These are phyloP conservation scores for Odontophorus gujanensis DNA, from an alignment of 2,113 vertebrate species.

Conservation along the genomic window DNA sequence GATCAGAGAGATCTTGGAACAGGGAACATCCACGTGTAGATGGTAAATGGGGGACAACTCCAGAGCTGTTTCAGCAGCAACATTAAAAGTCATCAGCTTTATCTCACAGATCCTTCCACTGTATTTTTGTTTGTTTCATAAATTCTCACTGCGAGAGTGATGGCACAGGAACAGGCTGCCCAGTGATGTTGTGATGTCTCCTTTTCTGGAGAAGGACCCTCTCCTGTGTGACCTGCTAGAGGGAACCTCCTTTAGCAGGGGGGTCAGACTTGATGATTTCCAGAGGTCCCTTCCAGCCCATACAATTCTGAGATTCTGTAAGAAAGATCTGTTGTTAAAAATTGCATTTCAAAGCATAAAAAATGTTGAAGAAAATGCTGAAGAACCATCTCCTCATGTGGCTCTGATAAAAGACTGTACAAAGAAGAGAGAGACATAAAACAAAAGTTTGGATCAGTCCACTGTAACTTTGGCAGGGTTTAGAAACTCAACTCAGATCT, in stretches of 20 bases:
- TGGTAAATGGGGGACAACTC: background rate
- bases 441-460: slow-evolving; percentile 26
- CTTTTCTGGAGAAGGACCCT: too few relatives aligned
- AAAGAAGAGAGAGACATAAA: background rate
- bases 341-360: background rate
- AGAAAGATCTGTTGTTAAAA: background rate
- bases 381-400: background rate
- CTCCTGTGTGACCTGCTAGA: too few relatives aligned
- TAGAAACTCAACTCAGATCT: background rate
- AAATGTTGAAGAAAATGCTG: background rate
- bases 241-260: too few relatives aligned
- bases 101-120: background rate
- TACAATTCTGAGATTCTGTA: too few relatives aligned
- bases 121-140: background rate
- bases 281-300: too few relatives aligned
- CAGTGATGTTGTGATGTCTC: too few relatives aligned
- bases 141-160: too few relatives aligned
- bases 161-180: too few relatives aligned
- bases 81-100: background rate
- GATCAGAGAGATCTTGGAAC: background rate
- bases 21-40: background rate
- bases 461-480: slow-evolving; percentile 3
- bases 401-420: background rate
- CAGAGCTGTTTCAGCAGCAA: background rate
- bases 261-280: too few relatives aligned